These are phyloP conservation scores for Protobothrops mucrosquamatus DNA, from an alignment of 2,113 vertebrate species.

Conservation along the genomic window DNA sequence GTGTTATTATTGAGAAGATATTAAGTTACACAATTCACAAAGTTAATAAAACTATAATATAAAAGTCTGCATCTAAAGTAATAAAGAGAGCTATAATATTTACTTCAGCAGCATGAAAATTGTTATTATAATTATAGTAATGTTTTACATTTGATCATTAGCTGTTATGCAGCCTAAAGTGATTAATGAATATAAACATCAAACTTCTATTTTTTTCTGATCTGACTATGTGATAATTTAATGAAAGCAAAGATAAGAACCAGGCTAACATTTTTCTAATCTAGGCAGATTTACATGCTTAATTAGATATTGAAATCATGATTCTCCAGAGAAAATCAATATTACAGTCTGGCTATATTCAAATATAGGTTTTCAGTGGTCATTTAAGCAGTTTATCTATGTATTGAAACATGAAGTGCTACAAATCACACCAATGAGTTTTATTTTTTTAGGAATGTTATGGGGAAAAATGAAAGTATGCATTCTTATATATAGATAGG, in stretches of 20 bases:
- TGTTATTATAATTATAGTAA: not conserved
- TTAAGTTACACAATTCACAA: not conserved
- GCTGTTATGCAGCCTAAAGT: not conserved
- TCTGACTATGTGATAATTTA: not conserved
- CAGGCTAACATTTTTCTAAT: not conserved
- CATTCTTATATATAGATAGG: not conserved
- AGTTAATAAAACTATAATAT: slow-evolving; percentile 16
- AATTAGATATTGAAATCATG: slow-evolving; percentile 6
- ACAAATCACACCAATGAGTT: not conserved
- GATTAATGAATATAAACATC: not conserved
- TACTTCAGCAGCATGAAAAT: not conserved
- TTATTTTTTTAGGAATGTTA: not conserved
- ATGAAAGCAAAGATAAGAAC: not conserved
- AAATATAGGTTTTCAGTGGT: not conserved
- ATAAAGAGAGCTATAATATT: not conserved
- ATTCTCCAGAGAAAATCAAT: not conserved
- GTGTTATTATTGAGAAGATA: slow-evolving; percentile 6
- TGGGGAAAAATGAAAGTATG: not conserved
- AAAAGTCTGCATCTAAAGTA: not conserved
- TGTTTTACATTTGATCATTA: not conserved
- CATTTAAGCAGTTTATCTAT: not conserved
- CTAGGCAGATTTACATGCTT: not conserved
- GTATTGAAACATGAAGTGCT: not conserved
- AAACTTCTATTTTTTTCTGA: not conserved
- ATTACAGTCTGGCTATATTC: not conserved